Base-by-base conservation (phyloP, 2,113 vertebrate genomes). In the Pterocles gutturalis region DNA sequence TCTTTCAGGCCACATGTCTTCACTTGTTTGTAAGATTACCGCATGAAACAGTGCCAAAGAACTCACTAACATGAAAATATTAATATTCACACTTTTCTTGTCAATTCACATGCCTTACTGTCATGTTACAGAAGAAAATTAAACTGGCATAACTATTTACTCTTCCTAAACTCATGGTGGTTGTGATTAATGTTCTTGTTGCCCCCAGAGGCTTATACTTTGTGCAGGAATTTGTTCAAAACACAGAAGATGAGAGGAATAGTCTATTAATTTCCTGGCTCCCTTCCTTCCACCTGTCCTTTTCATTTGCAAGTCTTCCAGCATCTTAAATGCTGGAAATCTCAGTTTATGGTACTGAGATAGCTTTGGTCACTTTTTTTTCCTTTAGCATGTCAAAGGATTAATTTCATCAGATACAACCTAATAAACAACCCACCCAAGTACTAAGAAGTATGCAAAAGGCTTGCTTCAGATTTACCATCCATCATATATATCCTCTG, bases 1-100 rank as follows among this genome's bases (percentile, higher is more conserved):
- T 81, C 72, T 96, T 95, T 91, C 57, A 91, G 87, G 87, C 70
- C 66, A 49, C 3, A 6, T 65, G 91, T 94, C 89, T 89, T 75
- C 33, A 64, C 81, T 87, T 78, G 55, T 54, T 88, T 61, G n/a
- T 41, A 90, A 31, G n/a, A 80, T 77, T 70, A 88, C 22, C 34
- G 2, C 67, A 89, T 34, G 18, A 76, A 89, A 72, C 26, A 41
- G 36, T 36, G 65, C 17, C 48, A 60, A 82, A 79, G 53, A 71
- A 46, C 51, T 67, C 87, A 58, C 64, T 29, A 89, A 84, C 29
- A 22, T 29, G 41, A 90, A 88, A 86, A 93, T 49, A 83, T 12
- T 53, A 78, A 77, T 17, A 69, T 60, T 69, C 53, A 60, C 31
- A 51, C 33, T 87, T 96, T 51, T 38, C 54, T 70, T 61, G 45